Conservation (phyloP, 2,888 invertebrate species). For the Hofmannophila pseudospretella region DNA sequence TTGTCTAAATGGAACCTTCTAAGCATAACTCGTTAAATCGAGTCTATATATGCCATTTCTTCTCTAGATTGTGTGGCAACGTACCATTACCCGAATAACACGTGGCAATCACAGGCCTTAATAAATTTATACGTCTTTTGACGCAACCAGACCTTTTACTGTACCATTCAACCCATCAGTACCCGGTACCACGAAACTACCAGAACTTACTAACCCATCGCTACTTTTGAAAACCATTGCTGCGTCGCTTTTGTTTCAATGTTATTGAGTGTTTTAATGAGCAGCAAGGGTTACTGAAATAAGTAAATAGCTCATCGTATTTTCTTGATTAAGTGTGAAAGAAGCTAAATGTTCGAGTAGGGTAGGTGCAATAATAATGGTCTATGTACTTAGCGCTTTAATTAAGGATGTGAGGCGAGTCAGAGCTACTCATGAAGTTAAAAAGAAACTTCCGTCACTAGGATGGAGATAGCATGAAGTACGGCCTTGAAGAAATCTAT, state of each 20-base stretch:
- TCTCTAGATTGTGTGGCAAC: background rate
- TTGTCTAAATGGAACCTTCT: too few species aligned
- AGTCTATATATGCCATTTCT: background rate
- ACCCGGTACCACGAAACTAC: background rate
- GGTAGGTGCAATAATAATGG: constrained; percentile 5
- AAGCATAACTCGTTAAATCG: too few species aligned
- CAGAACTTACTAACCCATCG: background rate
- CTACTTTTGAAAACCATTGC: background rate
- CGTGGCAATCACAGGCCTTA: constrained; percentile 4
- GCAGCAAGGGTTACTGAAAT: background rate
- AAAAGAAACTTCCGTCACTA: too few species aligned
- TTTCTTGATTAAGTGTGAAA: background rate
- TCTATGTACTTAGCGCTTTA: constrained; percentile 6
- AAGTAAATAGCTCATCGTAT: background rate
- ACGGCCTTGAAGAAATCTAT: too few species aligned
- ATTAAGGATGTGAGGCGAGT: constrained; percentile 4
- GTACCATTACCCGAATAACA: background rate
- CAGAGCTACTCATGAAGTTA: too few species aligned
- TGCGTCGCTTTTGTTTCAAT: background rate
- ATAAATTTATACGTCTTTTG: constrained; percentile 7
- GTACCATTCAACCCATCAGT: background rate
- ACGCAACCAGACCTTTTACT: constrained; percentile 5
- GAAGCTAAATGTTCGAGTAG: constrained; percentile 1
- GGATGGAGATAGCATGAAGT: too few species aligned
- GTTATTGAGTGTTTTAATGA: background rate